phyloP scores from a whole-genome alignment of 2,888 invertebrate species.

The Caenorhabditis macrosperma region DNA sequence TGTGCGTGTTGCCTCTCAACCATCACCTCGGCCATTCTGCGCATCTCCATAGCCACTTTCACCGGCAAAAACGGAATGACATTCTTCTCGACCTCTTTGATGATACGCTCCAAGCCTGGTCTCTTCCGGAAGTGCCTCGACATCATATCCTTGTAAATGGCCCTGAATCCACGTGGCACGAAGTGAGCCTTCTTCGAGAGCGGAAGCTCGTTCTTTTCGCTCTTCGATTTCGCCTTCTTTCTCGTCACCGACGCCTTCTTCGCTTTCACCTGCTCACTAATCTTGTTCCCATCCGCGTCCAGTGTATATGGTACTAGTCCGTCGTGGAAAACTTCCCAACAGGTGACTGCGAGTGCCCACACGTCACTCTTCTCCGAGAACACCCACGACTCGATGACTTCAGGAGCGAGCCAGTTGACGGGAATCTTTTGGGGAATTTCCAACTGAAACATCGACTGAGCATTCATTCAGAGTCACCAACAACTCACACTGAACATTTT shows the following conservation, averaged over 20 bases:
- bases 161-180: conserved; percentile 10
- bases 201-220: too few relatives aligned
- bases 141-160: not conserved
- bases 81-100: conserved; percentile 5
- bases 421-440: conserved; percentile 28
- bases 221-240: too few relatives aligned
- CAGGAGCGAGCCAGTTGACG: conserved; percentile 45
- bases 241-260: not conserved
- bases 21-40: conserved; percentile 10
- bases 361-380: conserved; percentile 47
- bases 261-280: conserved; percentile 5
- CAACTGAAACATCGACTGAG: conserved; percentile 22
- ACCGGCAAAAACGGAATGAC: conserved; percentile 12
- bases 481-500: conserved; percentile 4
- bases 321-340: conserved; percentile 50
- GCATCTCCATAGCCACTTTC: conserved; percentile 3
- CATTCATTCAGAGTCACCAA: not conserved
- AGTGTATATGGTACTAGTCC: conserved; percentile 35
- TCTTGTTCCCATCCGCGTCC: too few relatives aligned
- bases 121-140: not conserved
- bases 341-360: conserved; percentile 46
- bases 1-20: not conserved
- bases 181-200: conserved; percentile 12
- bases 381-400: not conserved
- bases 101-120: not conserved